Percentiles rank a stretch among this genome's conserved stretches.
Conservation (phyloP, 1,140 invertebrate species). For the Mamestra configurata region DNA sequence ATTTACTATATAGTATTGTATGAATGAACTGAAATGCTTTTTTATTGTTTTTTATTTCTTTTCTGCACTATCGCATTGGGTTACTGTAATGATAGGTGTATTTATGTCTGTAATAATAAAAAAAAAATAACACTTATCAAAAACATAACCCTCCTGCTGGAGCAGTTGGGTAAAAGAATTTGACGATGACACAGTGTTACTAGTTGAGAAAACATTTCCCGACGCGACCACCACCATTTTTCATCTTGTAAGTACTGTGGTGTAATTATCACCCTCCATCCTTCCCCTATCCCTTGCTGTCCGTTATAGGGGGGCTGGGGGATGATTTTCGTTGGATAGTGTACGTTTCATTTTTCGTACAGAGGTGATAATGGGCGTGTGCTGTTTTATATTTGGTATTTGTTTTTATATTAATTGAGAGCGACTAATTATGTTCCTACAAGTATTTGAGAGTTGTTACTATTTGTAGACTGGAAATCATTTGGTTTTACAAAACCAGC, state of each 20-base stretch:
- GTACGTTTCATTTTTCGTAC: conserved; percentile 30
- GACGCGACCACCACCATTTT: conserved; percentile 27
- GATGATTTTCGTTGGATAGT: conserved; percentile 10
- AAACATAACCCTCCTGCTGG: neutral
- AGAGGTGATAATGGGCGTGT: neutral
- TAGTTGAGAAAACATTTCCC: conserved; percentile 30
- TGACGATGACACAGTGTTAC: conserved; percentile 10
- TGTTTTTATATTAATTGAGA: too few species aligned
- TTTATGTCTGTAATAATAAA: neutral
- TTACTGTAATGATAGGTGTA: too few species aligned
- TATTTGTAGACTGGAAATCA: too few species aligned
- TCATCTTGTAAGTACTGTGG: conserved; percentile 39
- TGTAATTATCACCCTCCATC: conserved; percentile 30
- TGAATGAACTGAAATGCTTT: too few species aligned
- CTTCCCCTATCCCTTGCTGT: neutral
- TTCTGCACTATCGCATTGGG: too few species aligned
- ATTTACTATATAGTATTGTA: too few species aligned
- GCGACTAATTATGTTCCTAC: too few species aligned
- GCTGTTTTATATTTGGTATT: neutral
- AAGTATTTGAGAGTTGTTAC: too few species aligned
- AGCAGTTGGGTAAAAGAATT: conserved; percentile 25
- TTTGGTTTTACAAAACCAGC: too few species aligned
- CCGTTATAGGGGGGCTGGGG: neutral
- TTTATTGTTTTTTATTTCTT: too few species aligned
- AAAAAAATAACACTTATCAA: neutral